Percentiles rank a stretch among this genome's conserved stretches.
phyloP scores from a whole-genome alignment of 2,797 vertebrate genomes.

The Lateolabrax maculatus region DNA sequence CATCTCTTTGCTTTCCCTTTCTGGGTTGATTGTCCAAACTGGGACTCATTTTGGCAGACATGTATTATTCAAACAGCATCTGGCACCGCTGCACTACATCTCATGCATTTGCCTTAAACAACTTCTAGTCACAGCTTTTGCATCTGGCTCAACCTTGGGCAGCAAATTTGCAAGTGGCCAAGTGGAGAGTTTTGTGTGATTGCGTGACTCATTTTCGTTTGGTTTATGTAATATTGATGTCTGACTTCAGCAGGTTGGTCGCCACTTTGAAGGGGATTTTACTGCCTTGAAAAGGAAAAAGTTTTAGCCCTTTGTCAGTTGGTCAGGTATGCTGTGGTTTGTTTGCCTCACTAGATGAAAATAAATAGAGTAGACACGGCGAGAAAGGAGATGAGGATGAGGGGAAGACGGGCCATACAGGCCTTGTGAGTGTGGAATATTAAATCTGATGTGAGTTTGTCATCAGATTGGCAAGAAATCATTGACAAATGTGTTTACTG shows the following conservation, averaged over 20 bases:
- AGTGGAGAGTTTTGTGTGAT: constrained; percentile 20
- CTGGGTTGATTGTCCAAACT: constrained; percentile 34
- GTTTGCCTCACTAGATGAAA: constrained; percentile 24
- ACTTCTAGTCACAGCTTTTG: constrained; percentile 13
- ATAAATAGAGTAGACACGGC: not conserved
- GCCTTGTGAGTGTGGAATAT: constrained; percentile 44
- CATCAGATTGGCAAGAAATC: constrained; percentile 73
- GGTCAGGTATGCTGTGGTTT: constrained; percentile 27
- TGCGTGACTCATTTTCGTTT: constrained; percentile 21
- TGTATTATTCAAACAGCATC: constrained; percentile 69
- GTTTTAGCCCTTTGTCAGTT: constrained; percentile 30
- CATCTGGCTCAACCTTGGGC: constrained; percentile 36
- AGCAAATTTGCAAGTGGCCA: constrained; percentile 3
- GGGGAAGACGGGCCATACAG: not conserved
- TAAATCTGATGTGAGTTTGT: constrained; percentile 62
- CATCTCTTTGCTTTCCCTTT: constrained; percentile 1
- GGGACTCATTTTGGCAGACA: constrained; percentile 41
- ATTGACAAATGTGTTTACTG: constrained; percentile 77
- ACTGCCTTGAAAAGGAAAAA: constrained; percentile 26
- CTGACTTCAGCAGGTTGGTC: constrained; percentile 13
- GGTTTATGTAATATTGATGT: constrained; percentile 35
- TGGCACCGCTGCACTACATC: constrained; percentile 43
- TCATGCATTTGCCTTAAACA: constrained; percentile 13
- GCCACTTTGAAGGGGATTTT: constrained; percentile 3
- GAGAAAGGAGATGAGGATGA: constrained; percentile 1